A percentile compares a stretch with the other conserved stretches of the same genome.
Evolutionary conservation across 2,797 vertebrate species (phyloP).

Genomic region (Muscicapa comitata): DNA sequence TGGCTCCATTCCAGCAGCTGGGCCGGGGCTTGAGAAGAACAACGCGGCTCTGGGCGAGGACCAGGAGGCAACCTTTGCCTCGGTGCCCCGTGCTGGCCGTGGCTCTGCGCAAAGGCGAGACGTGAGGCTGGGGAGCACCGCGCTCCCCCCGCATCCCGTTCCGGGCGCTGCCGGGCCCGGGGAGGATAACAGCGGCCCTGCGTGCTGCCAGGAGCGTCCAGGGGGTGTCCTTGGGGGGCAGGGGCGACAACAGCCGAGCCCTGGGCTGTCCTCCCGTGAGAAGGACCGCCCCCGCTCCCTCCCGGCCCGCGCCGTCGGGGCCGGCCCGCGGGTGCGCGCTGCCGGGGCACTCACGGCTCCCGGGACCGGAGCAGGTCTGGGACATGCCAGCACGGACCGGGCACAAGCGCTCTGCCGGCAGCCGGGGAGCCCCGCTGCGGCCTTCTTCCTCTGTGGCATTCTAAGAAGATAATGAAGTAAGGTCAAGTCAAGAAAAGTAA

Average conservation of each 20-base stretch:
- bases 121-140: fast-evolving
- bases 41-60: fast-evolving
- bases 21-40: fast-evolving
- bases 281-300: fast-evolving
- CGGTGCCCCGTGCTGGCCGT: too few relatives aligned
- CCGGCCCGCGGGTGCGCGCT: neutral
- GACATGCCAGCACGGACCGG: neutral
- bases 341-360: neutral
- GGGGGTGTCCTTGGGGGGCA: neutral
- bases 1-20: fast-evolving
- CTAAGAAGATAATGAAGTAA: neutral
- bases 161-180: neutral
- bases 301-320: neutral
- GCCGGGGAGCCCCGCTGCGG: fast-evolving
- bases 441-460: neutral
- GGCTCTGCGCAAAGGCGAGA: neutral
- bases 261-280: fast-evolving
- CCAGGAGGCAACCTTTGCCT: fast-evolving
- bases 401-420: neutral
- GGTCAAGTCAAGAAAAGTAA: neutral
- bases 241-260: neutral
- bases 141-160: fast-evolving
- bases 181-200: neutral
- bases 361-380: neutral
- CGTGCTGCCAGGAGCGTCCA: neutral